Evolutionary conservation across 1,140 invertebrate genomes (phyloP).

Genomic region (Drosophila bocqueti): DNA sequence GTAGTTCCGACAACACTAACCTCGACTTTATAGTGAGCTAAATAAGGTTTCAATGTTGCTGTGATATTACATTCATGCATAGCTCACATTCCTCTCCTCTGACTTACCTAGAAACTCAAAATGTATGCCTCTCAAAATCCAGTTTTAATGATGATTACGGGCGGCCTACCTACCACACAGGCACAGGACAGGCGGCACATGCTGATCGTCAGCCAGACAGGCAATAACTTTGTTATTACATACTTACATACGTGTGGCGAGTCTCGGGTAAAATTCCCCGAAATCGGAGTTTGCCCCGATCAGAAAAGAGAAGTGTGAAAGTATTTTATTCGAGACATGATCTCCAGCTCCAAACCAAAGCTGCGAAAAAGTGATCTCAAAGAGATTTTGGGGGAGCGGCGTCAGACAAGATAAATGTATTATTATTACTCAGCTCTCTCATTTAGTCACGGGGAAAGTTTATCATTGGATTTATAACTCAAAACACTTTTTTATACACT

Average conservation of each 20-base stretch:
- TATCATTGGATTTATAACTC: constrained; percentile 8
- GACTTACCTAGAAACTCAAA: constrained; percentile 8
- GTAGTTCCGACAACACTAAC: constrained; percentile 1
- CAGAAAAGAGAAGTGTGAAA: constrained; percentile 10
- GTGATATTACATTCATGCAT: background rate
- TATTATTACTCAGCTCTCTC: background rate
- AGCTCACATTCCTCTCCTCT: background rate
- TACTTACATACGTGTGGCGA: constrained; percentile 3
- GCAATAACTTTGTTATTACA: constrained; percentile 9
- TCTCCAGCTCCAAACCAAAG: background rate
- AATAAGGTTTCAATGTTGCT: background rate
- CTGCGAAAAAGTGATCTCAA: constrained; percentile 10
- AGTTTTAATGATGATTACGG: constrained; percentile 22
- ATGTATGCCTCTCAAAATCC: constrained; percentile 8
- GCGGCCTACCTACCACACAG: background rate
- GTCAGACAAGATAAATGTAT: background rate
- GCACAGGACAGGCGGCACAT: background rate
- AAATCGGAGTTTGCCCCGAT: constrained; percentile 13
- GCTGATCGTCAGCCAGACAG: constrained; percentile 8
- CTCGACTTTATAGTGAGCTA: background rate
- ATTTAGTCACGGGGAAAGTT: constrained; percentile 15
- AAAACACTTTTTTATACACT: background rate
- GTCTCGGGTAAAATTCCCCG: background rate
- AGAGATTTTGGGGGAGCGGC: constrained; percentile 10
- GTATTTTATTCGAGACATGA: constrained; percentile 4